Conservation (phyloP, 2,113 vertebrate species). For the Myocastor coypus region DNA sequence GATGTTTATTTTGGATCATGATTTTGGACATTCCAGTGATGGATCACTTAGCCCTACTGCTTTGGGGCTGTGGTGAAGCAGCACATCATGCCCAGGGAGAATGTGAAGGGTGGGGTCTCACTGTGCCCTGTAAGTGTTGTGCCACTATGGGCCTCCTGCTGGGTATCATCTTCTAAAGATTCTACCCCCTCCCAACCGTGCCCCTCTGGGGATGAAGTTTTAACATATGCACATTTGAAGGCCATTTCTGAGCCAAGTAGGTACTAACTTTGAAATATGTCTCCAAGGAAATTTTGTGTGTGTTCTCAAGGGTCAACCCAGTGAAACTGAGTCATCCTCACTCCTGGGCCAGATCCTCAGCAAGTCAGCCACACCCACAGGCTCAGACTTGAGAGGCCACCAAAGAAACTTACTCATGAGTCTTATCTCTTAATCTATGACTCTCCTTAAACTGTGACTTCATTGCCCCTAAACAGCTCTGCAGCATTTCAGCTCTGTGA, state of each 20-base stretch:
- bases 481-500: conserved; percentile 13
- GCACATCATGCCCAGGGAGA: not conserved
- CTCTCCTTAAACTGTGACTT: conserved; percentile 33
- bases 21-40: not conserved
- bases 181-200: not conserved
- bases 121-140: too few species aligned
- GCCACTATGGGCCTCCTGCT: not conserved
- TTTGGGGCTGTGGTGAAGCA: not conserved
- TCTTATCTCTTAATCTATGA: not conserved
- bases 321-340: conserved; percentile 29
- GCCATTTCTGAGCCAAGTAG: not conserved
- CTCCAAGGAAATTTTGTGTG: not conserved
- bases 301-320: not conserved
- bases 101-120: not conserved
- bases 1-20: not conserved
- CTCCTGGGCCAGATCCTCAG: not conserved
- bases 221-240: too few species aligned
- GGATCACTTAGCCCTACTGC: too few species aligned
- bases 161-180: not conserved
- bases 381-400: not conserved
- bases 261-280: not conserved
- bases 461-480: not conserved
- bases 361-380: not conserved
- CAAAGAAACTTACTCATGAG: conserved; percentile 17
- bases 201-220: not conserved